Evolutionary conservation across 2,113 vertebrate genomes (phyloP), one percentile per base, ranked within the genome.

Genomic region (Numenius arquata): DNA sequence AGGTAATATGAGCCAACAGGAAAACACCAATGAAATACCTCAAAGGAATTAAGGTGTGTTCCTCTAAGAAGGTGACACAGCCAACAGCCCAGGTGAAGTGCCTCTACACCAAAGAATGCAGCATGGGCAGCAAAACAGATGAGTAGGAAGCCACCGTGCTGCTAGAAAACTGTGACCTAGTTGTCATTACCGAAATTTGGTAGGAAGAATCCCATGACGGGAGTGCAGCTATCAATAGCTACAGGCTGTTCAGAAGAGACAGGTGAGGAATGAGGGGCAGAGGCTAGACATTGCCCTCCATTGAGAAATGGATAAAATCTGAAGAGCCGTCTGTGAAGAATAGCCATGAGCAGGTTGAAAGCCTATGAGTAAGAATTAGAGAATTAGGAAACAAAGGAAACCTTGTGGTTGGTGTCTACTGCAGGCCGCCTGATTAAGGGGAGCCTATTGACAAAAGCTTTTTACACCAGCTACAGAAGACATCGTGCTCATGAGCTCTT

Each of bases 121-220:
- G 26, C 52, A 50, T 12, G 19, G 11, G 26, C 40, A 36, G 34
- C 45, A 47, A 83, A 29, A 38, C 79, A 19, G 22, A 62, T 14
- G 13, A 76, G 16, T 1, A 68, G 53, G 23, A 68, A 88, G 47
- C 16, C 74, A 38, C 43, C 3, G 0, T 48, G 21, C 29, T 78
- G 17, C 48, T 55, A 22, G 30, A 59, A 78, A 61, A 5, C 21
- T 65, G 26, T 4, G 2, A 55, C 40, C 16, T 23, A 21, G 27
- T 11, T 53, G 38, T 12, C 22, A 4, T 34, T 45, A 12, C 74
- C 76, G 34, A 80, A 52, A 63, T 2, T 23, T 18, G 8, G 17
- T 65, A 55, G 48, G 53, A 82, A 1, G 1, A 47, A 61, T 27
- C 5, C 3, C 0, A 1, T 20, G 45, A 36, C 12, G 9, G 56